Base-by-base conservation (phyloP, 2,797 vertebrate genomes). In the Botia almorhae region DNA sequence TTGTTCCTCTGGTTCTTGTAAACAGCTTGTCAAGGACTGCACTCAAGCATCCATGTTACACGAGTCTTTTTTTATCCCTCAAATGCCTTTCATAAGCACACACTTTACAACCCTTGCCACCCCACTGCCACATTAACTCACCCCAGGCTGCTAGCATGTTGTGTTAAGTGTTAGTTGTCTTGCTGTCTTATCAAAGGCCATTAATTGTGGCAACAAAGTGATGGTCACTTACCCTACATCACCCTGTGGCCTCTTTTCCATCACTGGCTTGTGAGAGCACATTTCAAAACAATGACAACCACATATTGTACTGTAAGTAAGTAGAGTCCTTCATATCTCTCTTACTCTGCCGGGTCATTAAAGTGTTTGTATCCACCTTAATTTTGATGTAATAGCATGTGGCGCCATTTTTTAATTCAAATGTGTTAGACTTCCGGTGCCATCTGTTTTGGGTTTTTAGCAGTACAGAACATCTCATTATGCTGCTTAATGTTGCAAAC, bases 161-260 rank as follows among this genome's bases (percentile, higher is more conserved):
- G 69, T 64, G 69, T 72, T 72, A 76, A 72, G 85, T 87, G 87
- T 89, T n/a, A 74, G 81, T 83, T 89, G 81, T 81, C 86, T 84
- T 85, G 86, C 84, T 85, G 84, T 90, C 90, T 90, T 87, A 86
- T 91, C 88, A 89, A 88, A 89, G 76, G 85, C 88, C 87, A 86
- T 91, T 93, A 92, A 93, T 93, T 92, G 91, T 90, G 86, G 82
- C 82, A 90, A 90, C 89, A 90, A 86, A 86, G 90, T 90, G 89
- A 93, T 89, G 85, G 86, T 87, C 89, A 86, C 87, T 88, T 86
- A 86, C 58, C 90, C 84, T 82, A 89, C 90, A 91, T 82, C 88
- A 89, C 90, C 82, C 86, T 87, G 86, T 85, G 82, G 60, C 90
- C 88, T 88, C 26, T 87, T 91, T 90, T 92, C 89, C 89, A 88